phyloP scores from a whole-genome alignment of 2,888 invertebrate species.

The Nemotelus pantherinus region DNA sequence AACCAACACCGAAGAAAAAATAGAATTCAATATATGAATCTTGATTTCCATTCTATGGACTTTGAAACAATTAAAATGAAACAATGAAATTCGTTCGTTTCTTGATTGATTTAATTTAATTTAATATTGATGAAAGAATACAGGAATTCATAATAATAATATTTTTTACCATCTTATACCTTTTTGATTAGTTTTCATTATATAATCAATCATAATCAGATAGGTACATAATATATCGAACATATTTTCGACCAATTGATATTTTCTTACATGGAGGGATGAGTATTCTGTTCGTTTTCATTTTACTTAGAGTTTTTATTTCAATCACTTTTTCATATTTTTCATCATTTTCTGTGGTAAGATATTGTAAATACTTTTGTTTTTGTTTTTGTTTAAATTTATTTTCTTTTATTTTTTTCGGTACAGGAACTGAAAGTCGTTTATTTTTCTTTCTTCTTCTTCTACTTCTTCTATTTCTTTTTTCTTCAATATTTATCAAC shows the following conservation, averaged over 20 bases:
- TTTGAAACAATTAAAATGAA: background rate
- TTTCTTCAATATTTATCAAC: slow-evolving; percentile 11
- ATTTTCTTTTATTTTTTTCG: slow-evolving; percentile 19
- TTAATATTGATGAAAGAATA: slow-evolving; percentile 40
- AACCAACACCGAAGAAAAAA: no score
- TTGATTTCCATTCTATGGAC: no score
- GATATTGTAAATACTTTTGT: slow-evolving; percentile 42
- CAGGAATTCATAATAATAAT: slow-evolving; percentile 40
- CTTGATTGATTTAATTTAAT: slow-evolving; percentile 39
- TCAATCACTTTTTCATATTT: background rate
- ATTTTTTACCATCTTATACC: slow-evolving; percentile 12
- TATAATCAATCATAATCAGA: slow-evolving; percentile 40
- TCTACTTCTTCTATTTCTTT: background rate
- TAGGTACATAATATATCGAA: slow-evolving; percentile 41
- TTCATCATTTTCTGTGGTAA: slow-evolving; percentile 31
- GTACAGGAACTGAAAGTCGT: slow-evolving; percentile 44
- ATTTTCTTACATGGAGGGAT: slow-evolving; percentile 43
- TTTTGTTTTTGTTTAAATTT: background rate
- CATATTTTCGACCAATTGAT: slow-evolving; percentile 43
- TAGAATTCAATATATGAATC: no score
- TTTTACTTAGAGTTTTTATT: slow-evolving; percentile 21
- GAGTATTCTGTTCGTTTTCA: slow-evolving; percentile 37
- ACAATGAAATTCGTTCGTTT: background rate
- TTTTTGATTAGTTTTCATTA: slow-evolving; percentile 38
- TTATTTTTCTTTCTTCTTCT: background rate